Evolutionary conservation across 2,113 vertebrate genomes (phyloP).

Genomic region (Psilopsiagon aymara): DNA sequence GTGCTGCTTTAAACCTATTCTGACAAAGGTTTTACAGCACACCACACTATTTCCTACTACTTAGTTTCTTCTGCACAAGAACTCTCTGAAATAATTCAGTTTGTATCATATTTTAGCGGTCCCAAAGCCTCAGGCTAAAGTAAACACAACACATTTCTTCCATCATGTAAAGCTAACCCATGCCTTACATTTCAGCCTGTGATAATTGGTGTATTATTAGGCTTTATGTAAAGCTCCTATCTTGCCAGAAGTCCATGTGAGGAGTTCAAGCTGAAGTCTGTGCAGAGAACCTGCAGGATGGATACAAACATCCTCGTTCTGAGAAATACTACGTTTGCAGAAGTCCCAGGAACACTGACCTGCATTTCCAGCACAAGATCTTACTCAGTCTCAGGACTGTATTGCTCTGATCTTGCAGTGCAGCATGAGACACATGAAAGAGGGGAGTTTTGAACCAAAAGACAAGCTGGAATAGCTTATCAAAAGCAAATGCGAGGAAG

Average conservation of each 20-base stretch:
- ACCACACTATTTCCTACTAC: not conserved
- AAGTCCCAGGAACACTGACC: not conserved
- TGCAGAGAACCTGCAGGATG: not conserved
- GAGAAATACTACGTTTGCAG: not conserved
- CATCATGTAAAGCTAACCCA: constrained; percentile 29
- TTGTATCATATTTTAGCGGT: constrained; percentile 13
- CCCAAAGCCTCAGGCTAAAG: constrained; percentile 39
- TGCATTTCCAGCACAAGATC: not conserved
- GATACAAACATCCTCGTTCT: not conserved
- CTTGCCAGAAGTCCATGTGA: not conserved
- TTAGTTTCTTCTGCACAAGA: not conserved
- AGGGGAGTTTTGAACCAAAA: not conserved
- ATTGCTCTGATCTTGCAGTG: not conserved
- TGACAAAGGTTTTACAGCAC: not conserved
- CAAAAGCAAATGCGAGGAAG: not conserved
- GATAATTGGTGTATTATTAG: constrained; percentile 35
- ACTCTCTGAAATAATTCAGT: constrained; percentile 2
- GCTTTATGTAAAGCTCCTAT: not conserved
- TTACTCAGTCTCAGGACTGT: not conserved
- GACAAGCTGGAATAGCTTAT: not conserved
- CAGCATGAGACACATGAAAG: not conserved
- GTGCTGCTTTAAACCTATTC: not conserved
- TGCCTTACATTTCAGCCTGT: constrained; percentile 5
- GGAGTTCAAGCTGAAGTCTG: not conserved
- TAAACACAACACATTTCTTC: constrained; percentile 19